Conservation (phyloP, 37 sponge, comb jelly and placozoan species). For the Lycopodina hypogea region DNA sequence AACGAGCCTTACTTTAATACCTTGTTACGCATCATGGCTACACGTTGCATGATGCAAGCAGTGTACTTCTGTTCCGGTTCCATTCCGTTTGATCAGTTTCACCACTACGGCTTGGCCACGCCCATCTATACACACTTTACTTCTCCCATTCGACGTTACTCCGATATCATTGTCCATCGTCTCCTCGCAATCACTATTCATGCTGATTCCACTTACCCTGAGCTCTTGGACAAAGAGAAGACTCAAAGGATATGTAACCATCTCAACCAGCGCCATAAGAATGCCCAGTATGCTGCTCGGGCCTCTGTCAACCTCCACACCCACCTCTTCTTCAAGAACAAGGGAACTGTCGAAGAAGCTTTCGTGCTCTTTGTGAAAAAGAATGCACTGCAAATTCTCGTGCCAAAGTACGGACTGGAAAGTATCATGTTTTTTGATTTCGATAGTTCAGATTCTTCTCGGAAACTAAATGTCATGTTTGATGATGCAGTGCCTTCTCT, state of each 20-base stretch:
- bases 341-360: conserved; percentile 62
- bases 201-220: conserved; percentile 82
- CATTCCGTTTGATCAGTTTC: conserved; percentile 73
- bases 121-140: conserved; percentile 98
- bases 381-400: conserved; percentile 90
- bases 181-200: conserved; percentile 83
- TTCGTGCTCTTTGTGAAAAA: conserved; percentile 77
- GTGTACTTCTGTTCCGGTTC: conserved; percentile 96
- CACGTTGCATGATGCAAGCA: conserved; percentile 99
- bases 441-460: neutral
- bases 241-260: conserved; percentile 74
- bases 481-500: conserved; percentile 52
- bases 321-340: conserved; percentile 84
- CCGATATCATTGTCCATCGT: conserved; percentile 94
- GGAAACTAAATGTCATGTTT: conserved; percentile 3
- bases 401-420: conserved; percentile 92
- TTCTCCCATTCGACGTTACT: conserved; percentile 96
- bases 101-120: conserved; percentile 94
- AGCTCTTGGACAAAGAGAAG: conserved; percentile 81
- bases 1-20: conserved; percentile 91
- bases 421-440: conserved; percentile 68
- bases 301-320: conserved; percentile 90
- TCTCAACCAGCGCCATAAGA: conserved; percentile 90
- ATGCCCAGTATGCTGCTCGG: conserved; percentile 88
- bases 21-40: conserved; percentile 87